These are phyloP conservation scores for Myxocyprinus asiaticus DNA, from an alignment of 2,113 vertebrate genomes.

Conservation along the genomic window DNA sequence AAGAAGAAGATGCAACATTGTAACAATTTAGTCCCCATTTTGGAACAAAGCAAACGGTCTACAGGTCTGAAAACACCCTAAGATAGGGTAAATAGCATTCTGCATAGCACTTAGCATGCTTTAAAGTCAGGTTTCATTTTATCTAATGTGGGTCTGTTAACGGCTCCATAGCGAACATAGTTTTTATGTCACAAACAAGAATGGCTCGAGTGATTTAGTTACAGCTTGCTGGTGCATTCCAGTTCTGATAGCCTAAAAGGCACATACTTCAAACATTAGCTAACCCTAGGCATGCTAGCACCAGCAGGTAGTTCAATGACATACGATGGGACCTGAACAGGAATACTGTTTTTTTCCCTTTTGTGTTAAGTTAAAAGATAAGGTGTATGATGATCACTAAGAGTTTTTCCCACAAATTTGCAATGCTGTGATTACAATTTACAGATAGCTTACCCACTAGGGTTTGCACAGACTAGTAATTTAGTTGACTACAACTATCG, in stretches of 20 bases:
- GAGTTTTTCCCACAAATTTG: neutral
- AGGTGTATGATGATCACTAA: neutral
- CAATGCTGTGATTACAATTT: neutral
- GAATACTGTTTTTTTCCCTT: neutral
- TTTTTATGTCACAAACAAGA: conserved; percentile 28
- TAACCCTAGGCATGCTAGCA: conserved; percentile 24
- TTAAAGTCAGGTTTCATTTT: conserved; percentile 1
- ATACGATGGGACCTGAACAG: neutral
- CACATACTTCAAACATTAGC: conserved; percentile 14
- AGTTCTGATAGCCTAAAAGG: conserved; percentile 14
- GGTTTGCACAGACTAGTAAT: too few relatives aligned
- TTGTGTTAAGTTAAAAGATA: neutral
- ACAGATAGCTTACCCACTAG: too few relatives aligned
- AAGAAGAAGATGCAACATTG: too few relatives aligned
- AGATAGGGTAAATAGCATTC: conserved; percentile 1
- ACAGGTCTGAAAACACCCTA: too few relatives aligned
- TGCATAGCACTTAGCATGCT: conserved; percentile 4
- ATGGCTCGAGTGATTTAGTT: conserved; percentile 19
- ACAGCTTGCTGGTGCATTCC: conserved; percentile 37
- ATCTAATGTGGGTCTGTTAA: neutral
- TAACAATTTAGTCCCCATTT: too few relatives aligned
- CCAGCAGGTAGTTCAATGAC: conserved; percentile 4
- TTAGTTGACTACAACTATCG: too few relatives aligned
- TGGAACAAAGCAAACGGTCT: too few relatives aligned
- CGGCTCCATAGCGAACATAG: neutral